Evolutionary conservation across 2,888 invertebrate species (phyloP).

Genomic region (Rhaphigaster nebulosa): DNA sequence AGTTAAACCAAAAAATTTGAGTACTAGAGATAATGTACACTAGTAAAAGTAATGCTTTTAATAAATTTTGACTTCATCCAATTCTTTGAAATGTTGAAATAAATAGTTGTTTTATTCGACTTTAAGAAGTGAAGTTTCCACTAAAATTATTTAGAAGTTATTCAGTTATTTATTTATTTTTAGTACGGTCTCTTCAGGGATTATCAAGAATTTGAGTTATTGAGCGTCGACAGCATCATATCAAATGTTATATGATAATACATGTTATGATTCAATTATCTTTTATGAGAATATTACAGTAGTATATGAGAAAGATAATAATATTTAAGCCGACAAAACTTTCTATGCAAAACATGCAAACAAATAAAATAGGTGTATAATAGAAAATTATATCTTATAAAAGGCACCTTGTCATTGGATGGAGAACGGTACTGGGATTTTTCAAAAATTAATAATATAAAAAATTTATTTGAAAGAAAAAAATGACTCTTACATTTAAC

Average conservation of each 20-base stretch:
- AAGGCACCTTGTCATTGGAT: not conserved
- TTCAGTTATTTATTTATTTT: too few relatives aligned
- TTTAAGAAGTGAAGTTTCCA: not conserved
- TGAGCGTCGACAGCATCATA: too few relatives aligned
- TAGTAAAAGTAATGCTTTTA: not conserved
- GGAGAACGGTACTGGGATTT: slow-evolving; percentile 33
- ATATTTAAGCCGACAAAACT: slow-evolving; percentile 5
- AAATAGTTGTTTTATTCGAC: not conserved
- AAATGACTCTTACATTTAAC: slow-evolving; percentile 18
- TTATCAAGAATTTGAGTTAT: too few relatives aligned
- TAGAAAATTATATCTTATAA: slow-evolving; percentile 11
- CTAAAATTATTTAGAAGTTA: not conserved
- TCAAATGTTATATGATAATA: too few relatives aligned
- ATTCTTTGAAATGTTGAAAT: not conserved
- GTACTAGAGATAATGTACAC: not conserved
- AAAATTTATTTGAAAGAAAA: slow-evolving; percentile 20
- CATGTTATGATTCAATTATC: too few relatives aligned
- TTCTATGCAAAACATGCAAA: slow-evolving; percentile 39
- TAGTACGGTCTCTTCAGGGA: too few relatives aligned
- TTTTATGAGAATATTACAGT: not conserved
- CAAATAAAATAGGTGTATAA: not conserved
- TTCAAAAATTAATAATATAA: slow-evolving; percentile 37
- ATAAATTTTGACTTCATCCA: not conserved
- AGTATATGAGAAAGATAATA: not conserved
- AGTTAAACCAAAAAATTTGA: not conserved